Percentiles rank a stretch among this genome's conserved stretches.
These are phyloP conservation scores for Salvelinus namaycush DNA, from an alignment of 2,113 vertebrate species.

Conservation along the genomic window DNA sequence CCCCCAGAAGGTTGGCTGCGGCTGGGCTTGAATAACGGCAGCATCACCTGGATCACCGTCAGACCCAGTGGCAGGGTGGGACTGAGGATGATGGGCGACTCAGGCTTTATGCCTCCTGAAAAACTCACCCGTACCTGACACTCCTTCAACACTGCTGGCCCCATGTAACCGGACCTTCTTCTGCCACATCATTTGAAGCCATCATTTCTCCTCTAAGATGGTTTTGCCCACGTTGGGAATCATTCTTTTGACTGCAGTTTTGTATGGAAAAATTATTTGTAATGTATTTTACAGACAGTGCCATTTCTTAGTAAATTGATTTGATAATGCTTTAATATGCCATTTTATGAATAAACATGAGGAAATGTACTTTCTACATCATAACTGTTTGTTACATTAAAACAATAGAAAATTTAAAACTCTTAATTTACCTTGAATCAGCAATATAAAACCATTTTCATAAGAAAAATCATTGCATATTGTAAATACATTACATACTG, in stretches of 20 bases:
- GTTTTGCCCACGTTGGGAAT: background rate
- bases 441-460: background rate
- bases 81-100: constrained; percentile 82
- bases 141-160: background rate
- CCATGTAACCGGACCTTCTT: background rate
- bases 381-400: background rate
- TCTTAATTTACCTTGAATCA: background rate
- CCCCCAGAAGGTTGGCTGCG: constrained; percentile 88
- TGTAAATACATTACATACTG: background rate
- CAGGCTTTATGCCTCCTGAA: constrained; percentile 87
- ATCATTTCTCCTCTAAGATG: background rate
- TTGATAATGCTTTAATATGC: background rate
- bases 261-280: background rate
- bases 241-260: background rate
- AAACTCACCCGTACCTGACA: constrained; percentile 84
- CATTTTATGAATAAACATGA: constrained; percentile 4
- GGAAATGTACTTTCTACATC: background rate
- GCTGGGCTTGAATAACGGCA: constrained; percentile 86
- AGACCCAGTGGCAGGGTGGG: constrained; percentile 83
- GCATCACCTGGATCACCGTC: constrained; percentile 86
- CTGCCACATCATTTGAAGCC: background rate
- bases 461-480: background rate
- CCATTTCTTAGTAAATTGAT: constrained; percentile 3
- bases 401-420: background rate
- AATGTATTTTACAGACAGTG: constrained; percentile 13